These are phyloP conservation scores for Lypha dubia DNA, from an alignment of 2,888 invertebrate species.

Conservation along the genomic window DNA sequence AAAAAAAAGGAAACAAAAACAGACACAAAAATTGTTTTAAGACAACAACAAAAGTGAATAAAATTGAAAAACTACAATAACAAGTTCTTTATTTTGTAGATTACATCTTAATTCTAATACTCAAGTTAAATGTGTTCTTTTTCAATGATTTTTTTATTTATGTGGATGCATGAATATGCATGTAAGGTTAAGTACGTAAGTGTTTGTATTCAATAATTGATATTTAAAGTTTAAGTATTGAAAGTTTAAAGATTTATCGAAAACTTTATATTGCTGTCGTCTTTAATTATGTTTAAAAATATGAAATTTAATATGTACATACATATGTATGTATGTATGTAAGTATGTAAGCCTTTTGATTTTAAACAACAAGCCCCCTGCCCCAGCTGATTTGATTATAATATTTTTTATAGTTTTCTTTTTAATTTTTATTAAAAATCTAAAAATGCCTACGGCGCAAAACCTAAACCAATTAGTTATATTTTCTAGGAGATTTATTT, in stretches of 20 bases:
- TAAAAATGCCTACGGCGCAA: not conserved
- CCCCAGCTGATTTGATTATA: too few species aligned
- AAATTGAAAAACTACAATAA: conserved; percentile 63
- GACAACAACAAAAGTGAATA: conserved; percentile 34
- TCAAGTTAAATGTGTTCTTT: conserved; percentile 7
- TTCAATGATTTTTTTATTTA: not conserved
- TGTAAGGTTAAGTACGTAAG: too few species aligned
- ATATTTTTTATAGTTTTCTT: too few species aligned
- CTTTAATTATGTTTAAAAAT: too few species aligned
- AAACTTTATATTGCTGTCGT: too few species aligned
- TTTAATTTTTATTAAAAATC: not conserved
- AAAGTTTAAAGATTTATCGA: not conserved
- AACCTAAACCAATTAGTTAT: conserved; percentile 32
- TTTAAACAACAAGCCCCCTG: too few species aligned
- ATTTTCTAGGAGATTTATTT: conserved; percentile 24
- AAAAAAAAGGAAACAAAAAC: not conserved
- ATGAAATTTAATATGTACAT: not conserved
- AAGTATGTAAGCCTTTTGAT: too few species aligned
- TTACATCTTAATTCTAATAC: conserved; percentile 30
- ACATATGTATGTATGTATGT: too few species aligned
- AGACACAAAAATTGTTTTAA: conserved; percentile 7
- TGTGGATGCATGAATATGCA: not conserved
- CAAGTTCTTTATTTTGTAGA: conserved; percentile 43
- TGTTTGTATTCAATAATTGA: not conserved
- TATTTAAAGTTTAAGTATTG: not conserved